These are phyloP conservation scores for Rattus norvegicus DNA, from an alignment of 2,113 vertebrate genomes.

Conservation along the genomic window DNA sequence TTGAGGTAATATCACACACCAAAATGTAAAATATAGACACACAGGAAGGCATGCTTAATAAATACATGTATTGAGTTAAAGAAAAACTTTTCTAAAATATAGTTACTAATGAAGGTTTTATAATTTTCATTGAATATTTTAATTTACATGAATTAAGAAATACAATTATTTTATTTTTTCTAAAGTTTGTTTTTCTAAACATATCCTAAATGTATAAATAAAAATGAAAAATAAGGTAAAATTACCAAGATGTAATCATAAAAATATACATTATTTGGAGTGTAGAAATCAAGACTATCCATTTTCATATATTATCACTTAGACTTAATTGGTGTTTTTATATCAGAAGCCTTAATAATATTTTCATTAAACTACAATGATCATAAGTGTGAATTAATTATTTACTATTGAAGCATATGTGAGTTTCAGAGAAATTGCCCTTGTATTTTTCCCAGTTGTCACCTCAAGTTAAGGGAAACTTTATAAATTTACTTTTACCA, in stretches of 20 bases:
- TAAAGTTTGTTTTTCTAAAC: neutral
- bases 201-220: neutral
- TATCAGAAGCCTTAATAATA: slow-evolving; percentile 60
- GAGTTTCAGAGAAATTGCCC: neutral
- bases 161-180: neutral
- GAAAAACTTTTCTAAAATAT: neutral
- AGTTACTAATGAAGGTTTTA: neutral
- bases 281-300: neutral
- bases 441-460: neutral
- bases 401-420: slow-evolving; percentile 48
- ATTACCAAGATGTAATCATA: neutral
- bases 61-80: neutral
- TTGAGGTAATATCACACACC: neutral
- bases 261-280: neutral
- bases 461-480: neutral
- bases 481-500: slow-evolving; percentile 15
- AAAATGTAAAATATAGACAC: neutral
- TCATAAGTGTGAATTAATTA: slow-evolving; percentile 70
- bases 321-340: slow-evolving; percentile 62
- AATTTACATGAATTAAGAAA: neutral
- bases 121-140: neutral
- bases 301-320: slow-evolving; percentile 50
- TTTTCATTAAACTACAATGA: slow-evolving; percentile 68
- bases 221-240: neutral
- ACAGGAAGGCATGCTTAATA: neutral